Base-by-base conservation (phyloP, 2,797 vertebrate genomes). In the Molossus molossus region DNA sequence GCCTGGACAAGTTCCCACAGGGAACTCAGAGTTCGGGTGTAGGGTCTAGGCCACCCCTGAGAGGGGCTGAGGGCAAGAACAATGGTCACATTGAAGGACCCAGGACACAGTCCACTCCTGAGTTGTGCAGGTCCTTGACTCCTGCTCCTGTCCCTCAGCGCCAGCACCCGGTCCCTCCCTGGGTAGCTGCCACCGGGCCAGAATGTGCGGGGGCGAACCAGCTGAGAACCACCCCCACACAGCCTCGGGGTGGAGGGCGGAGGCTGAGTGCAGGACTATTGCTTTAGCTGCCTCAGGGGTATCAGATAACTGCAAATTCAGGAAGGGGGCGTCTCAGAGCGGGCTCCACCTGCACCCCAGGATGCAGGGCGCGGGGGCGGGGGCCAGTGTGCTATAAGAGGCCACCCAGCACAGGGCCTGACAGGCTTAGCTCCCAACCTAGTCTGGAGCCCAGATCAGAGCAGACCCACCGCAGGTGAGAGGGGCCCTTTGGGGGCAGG, bases 331-430 rank as follows among this genome's bases (percentile, higher is more conserved):
- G 80, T 90, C 95, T 45, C 23, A 6, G 58, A 87, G 92, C 62
- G 4, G 14, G 79, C 94, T n/a, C 81, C 79, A 20, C 97, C 97
- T 40, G 65, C 80, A 77, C 86, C 86, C 91, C 58, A 5, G 94
- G 96, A 79, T 11, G 0, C 93, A 6, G 89, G 86, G 85, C 75
- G 80, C 58, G 80, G 93, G 79, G 29, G 81, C 29, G 81, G 60
- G 27, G 29, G 29, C 29, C 6, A 20, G 6, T 9, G 45, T 9
- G 25, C 4, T 95, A 94, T 98, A 98, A 97, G 93, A 97, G 58
- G 45, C 48, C 0, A 15, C 90, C 86, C 48, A 1, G n/a, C 20
- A 2, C 65, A 57, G 29, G 29, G 37, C 64, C 14, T 45, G 3
- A 33, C 67, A 87, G 8, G 14, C 94, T 73, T 17, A 76, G 45